Percentiles rank a stretch among this genome's conserved stretches.
Conservation (phyloP, 1,140 invertebrate species). For the Stegodyphus mimosarum region DNA sequence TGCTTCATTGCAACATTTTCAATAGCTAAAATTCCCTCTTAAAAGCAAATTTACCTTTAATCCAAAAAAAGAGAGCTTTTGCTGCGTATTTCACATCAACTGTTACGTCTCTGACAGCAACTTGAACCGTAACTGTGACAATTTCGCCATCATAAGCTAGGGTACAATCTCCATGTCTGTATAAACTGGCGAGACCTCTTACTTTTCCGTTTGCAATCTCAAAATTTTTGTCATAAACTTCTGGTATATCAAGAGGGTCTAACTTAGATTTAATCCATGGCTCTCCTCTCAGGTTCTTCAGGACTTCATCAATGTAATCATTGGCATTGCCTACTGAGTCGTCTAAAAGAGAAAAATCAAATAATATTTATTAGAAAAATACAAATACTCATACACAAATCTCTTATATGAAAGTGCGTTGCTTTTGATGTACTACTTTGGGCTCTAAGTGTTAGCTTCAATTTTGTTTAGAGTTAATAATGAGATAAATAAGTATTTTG, state of each 20-base stretch:
- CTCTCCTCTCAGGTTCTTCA: slow-evolving; percentile 41
- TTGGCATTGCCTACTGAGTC: slow-evolving; percentile 55
- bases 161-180: slow-evolving; percentile 51
- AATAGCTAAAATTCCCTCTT: background rate
- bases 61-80: slow-evolving; percentile 57
- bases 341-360: slow-evolving; percentile 4
- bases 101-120: slow-evolving; percentile 40
- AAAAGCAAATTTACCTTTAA: slow-evolving; percentile 36
- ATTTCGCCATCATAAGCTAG: slow-evolving; percentile 36
- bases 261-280: slow-evolving; percentile 39
- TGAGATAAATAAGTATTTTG: too few species aligned
- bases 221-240: slow-evolving; percentile 50
- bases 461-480: too few species aligned
- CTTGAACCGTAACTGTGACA: slow-evolving; percentile 26
- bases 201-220: slow-evolving; percentile 20
- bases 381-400: too few species aligned
- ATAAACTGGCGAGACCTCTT: slow-evolving; percentile 41
- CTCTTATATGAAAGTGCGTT: too few species aligned
- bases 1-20: background rate
- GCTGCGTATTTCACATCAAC: slow-evolving; percentile 34
- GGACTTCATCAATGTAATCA: slow-evolving; percentile 49
- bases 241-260: slow-evolving; percentile 48
- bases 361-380: background rate
- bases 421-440: too few species aligned
- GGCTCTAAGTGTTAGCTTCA: too few species aligned